Base-by-base conservation (phyloP, 2,797 vertebrate species). In the Nannoperca australis region DNA sequence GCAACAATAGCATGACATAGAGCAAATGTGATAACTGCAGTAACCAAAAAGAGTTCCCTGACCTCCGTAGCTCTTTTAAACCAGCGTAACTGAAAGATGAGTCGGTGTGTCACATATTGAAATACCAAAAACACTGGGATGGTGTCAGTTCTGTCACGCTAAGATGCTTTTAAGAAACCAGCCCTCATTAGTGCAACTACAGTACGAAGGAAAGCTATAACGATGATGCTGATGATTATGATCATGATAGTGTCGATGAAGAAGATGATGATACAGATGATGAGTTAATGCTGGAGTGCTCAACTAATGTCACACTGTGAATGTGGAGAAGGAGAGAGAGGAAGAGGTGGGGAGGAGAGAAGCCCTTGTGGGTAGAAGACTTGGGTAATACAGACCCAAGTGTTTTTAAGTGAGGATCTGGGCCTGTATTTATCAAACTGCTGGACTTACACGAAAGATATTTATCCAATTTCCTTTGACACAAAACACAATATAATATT, bases 101-200 rank as follows among this genome's bases (percentile, higher is more conserved):
- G 36, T 49, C 61, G 55, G 36, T 4, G 27, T 2, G 30, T 75
- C 22, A 40, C 72, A 73, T 20, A 34, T 60, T 67, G 18, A 44
- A 55, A 62, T 11, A 66, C 56, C 84, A 45, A 64, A 84, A 83
- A 73, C 68, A 71, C 38, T 18, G 24, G 53, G 65, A 73, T 20
- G 22, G 45, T 38, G 63, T 79, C 67, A 55, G 45, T 45, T 63
- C 47, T 53, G 61, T 56, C 66, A 49, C 20, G n/a, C 61, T 15
- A 71, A 89, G 88, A 91, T 90, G 90, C 89, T 84, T 91, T 90
- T 65, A 76, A 83, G 85, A 87, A 89, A 88, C 81, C 84, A 89
- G 88, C 88, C 85, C 84, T 85, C 81, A 38, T 88, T 83, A 84
- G 89, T 88, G 88, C 88, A 91, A 84, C 86, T 77, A 78, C 73